These are phyloP conservation scores for Acanthococcus lagerstroemiae DNA, from an alignment of 2,888 invertebrate species.

Conservation along the genomic window DNA sequence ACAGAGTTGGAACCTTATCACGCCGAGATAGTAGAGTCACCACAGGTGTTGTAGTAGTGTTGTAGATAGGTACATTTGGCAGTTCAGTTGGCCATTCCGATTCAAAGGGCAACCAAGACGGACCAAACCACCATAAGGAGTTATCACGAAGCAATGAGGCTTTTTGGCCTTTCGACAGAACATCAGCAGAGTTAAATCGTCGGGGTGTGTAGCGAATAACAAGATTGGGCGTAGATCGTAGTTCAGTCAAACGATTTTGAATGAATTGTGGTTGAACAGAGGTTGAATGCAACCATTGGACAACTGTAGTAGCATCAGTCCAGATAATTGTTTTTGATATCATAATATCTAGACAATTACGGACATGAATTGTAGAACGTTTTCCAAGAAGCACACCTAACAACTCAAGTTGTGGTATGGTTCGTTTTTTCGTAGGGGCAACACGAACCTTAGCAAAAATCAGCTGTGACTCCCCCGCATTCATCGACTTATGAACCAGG, in stretches of 20 bases:
- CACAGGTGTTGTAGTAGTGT: too few relatives aligned
- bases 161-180: too few relatives aligned
- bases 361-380: background rate
- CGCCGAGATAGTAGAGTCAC: too few relatives aligned
- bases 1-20: too few relatives aligned
- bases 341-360: background rate
- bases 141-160: background rate
- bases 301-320: background rate
- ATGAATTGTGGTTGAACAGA: background rate
- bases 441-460: background rate
- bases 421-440: background rate
- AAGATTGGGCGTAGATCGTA: background rate
- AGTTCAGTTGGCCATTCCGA: too few relatives aligned
- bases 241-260: background rate
- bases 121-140: background rate
- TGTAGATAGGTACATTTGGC: too few relatives aligned
- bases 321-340: background rate
- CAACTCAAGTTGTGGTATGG: background rate
- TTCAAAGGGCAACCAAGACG: too few relatives aligned
- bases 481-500: background rate
- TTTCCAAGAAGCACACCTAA: background rate
- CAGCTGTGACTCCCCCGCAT: background rate
- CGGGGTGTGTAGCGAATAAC: background rate
- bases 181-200: too few relatives aligned
- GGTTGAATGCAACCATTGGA: background rate